Conservation (phyloP, 2,888 invertebrate genomes). For the Scaptomyza flava region DNA sequence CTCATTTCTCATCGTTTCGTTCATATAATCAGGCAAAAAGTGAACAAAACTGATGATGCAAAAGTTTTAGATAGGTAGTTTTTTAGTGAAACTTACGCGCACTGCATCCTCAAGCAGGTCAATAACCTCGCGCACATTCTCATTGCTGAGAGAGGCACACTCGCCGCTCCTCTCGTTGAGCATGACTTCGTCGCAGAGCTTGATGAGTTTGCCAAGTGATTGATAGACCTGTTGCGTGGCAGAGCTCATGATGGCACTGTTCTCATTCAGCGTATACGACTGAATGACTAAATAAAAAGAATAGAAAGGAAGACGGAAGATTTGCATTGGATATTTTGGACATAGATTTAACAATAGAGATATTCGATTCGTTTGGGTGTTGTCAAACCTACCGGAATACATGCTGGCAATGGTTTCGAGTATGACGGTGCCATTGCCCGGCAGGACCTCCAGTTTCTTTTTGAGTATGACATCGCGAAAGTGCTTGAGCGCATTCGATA, state of each 20-base stretch:
- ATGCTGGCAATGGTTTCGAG: slow-evolving; percentile 96
- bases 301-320: too few relatives aligned
- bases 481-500: slow-evolving; percentile 92
- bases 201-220: slow-evolving; percentile 93
- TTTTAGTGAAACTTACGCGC: slow-evolving; percentile 84
- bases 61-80: slow-evolving; percentile 16
- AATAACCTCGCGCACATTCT: slow-evolving; percentile 89
- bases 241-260: slow-evolving; percentile 85
- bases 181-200: slow-evolving; percentile 95
- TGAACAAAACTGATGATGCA: too few relatives aligned
- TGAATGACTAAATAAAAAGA: slow-evolving; percentile 76
- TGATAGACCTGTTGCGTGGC: slow-evolving; percentile 95
- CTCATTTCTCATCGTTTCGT: too few relatives aligned
- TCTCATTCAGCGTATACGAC: slow-evolving; percentile 83
- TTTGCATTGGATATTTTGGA: too few relatives aligned
- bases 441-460: slow-evolving; percentile 95
- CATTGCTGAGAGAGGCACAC: slow-evolving; percentile 85
- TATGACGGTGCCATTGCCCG: slow-evolving; percentile 96
- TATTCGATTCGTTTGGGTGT: too few relatives aligned
- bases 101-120: slow-evolving; percentile 90
- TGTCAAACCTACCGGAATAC: slow-evolving; percentile 87
- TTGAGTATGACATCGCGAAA: slow-evolving; percentile 96
- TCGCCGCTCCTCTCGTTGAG: slow-evolving; percentile 86
- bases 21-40: too few relatives aligned
- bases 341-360: too few relatives aligned